Conservation (phyloP, 2,113 vertebrate genomes). For the Ascaphus truei region DNA sequence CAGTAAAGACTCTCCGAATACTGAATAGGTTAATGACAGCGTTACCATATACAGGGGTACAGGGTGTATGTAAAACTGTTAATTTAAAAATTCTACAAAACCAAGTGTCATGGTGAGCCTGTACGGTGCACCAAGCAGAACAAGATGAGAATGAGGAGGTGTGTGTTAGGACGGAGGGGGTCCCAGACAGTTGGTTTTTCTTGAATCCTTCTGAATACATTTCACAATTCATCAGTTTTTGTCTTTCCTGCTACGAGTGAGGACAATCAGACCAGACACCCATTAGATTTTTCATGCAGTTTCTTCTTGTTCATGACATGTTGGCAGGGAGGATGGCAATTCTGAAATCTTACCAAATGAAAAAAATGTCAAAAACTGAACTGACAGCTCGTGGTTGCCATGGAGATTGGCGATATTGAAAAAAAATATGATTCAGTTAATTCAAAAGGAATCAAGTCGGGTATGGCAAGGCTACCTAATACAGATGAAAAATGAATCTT, state of each 20-base stretch:
- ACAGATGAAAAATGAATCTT: constrained; percentile 72
- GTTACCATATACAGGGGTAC: constrained; percentile 44
- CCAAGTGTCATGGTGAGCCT: constrained; percentile 70
- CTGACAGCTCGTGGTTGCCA: constrained; percentile 85
- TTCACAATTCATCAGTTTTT: constrained; percentile 99
- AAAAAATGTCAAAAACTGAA: constrained; percentile 97
- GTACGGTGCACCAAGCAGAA: constrained; percentile 72
- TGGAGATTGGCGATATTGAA: constrained; percentile 85
- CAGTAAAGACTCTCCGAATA: background rate
- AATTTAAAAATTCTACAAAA: constrained; percentile 78
- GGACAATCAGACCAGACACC: constrained; percentile 99
- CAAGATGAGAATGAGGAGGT: constrained; percentile 70
- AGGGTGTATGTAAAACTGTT: constrained; percentile 70
- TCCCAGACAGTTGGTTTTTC: constrained; percentile 90
- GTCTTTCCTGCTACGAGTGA: constrained; percentile 98
- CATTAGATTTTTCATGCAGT: constrained; percentile 97
- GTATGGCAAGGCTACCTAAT: constrained; percentile 73
- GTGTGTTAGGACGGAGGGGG: constrained; percentile 65
- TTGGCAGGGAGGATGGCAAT: constrained; percentile 96
- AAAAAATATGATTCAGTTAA: constrained; percentile 73
- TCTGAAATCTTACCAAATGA: constrained; percentile 97
- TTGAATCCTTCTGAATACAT: constrained; percentile 99
- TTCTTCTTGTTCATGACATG: constrained; percentile 92
- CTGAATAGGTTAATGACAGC: constrained; percentile 56
- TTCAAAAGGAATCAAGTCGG: constrained; percentile 79